Evolutionary conservation across 2,797 vertebrate genomes (phyloP).

Genomic region (Cuculus canorus): DNA sequence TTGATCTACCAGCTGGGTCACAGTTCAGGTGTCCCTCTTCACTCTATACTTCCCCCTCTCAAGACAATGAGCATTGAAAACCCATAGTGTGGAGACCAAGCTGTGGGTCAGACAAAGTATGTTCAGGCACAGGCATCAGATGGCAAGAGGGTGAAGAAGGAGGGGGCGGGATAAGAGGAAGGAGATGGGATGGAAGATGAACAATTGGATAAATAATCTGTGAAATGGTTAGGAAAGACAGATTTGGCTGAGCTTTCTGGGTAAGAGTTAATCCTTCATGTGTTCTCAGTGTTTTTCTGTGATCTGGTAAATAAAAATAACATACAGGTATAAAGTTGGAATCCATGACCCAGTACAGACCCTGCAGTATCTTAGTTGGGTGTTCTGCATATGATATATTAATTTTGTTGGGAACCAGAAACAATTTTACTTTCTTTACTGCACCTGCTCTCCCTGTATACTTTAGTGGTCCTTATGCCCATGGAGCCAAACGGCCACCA

Average conservation of each 20-base stretch:
- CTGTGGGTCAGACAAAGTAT: not conserved
- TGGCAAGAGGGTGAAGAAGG: not conserved
- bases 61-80: not conserved
- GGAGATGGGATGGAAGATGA: not conserved
- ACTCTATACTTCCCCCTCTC: accelerated
- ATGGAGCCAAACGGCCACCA: not conserved
- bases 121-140: not conserved
- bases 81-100: not conserved
- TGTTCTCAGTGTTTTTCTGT: not conserved
- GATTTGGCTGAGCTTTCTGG: not conserved
- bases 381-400: slow-evolving; percentile 16
- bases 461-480: not conserved
- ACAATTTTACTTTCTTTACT: not conserved
- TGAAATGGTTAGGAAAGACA: not conserved
- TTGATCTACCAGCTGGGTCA: not conserved
- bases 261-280: not conserved
- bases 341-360: not conserved
- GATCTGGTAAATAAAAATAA: not conserved
- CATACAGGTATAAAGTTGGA: not conserved
- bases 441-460: not conserved
- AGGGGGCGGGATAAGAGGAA: not conserved
- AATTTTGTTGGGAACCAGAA: slow-evolving; percentile 35
- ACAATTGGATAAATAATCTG: not conserved
- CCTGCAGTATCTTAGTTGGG: not conserved
- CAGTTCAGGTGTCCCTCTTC: not conserved